phyloP scores from a whole-genome alignment of 1,140 invertebrate genomes.

The Drosophila rhopaloa region DNA sequence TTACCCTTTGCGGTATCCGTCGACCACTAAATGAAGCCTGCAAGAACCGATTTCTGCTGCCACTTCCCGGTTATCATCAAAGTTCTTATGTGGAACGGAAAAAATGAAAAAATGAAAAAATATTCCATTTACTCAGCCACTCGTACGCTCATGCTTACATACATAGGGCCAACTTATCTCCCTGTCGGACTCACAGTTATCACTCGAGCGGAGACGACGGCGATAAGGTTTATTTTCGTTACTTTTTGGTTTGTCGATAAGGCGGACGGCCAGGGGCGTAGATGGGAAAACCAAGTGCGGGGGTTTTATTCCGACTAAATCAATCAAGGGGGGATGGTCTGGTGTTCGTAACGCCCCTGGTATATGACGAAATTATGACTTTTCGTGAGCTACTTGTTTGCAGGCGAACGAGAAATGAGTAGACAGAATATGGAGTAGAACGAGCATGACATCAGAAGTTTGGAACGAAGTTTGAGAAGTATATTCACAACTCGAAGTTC shows the following conservation, averaged over 20 bases:
- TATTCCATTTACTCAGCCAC: slow-evolving; percentile 46
- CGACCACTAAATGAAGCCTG: not conserved
- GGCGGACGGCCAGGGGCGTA: slow-evolving; percentile 20
- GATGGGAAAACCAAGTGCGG: slow-evolving; percentile 7
- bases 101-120: slow-evolving; percentile 24
- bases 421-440: slow-evolving; percentile 4
- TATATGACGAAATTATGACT: slow-evolving; percentile 9
- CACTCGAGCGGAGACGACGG: slow-evolving; percentile 48
- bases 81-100: slow-evolving; percentile 17
- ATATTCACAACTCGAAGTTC: slow-evolving; percentile 1
- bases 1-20: slow-evolving; percentile 19
- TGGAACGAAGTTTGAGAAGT: slow-evolving; percentile 9
- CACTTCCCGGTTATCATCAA: slow-evolving; percentile 27
- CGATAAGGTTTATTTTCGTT: slow-evolving; percentile 67
- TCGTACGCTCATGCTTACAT: slow-evolving; percentile 13
- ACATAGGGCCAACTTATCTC: slow-evolving; percentile 65
- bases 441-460: slow-evolving; percentile 33
- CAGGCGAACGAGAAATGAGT: slow-evolving; percentile 4
- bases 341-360: not conserved
- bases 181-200: slow-evolving; percentile 55
- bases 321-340: slow-evolving; percentile 5
- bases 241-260: slow-evolving; percentile 53
- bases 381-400: slow-evolving; percentile 28
- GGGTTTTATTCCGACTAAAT: slow-evolving; percentile 6
- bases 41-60: slow-evolving; percentile 9